These are phyloP conservation scores for Pyrgilauda ruficollis DNA, from an alignment of 2,113 vertebrate genomes.

Conservation along the genomic window DNA sequence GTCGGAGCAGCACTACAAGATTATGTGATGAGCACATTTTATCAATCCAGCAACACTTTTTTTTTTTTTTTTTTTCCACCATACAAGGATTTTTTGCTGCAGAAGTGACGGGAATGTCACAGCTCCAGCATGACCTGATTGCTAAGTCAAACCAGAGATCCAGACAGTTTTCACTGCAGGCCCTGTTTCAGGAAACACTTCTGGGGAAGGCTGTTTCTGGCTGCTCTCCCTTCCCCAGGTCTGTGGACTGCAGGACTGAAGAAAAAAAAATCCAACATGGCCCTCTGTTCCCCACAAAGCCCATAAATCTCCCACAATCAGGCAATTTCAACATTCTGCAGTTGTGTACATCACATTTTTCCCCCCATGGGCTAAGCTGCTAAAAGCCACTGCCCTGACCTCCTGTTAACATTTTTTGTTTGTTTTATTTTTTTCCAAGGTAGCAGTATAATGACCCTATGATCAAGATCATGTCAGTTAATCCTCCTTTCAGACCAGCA, in stretches of 20 bases:
- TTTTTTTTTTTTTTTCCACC: not conserved
- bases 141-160: slow-evolving; percentile 17
- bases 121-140: not conserved
- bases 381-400: slow-evolving; percentile 15
- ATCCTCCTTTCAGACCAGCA: slow-evolving; percentile 16
- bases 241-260: not conserved
- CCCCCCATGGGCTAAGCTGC: not conserved
- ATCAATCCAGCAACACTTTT: slow-evolving; percentile 11
- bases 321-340: not conserved
- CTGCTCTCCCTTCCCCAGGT: not conserved
- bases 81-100: slow-evolving; percentile 3
- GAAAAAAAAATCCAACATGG: not conserved
- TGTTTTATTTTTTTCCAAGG: slow-evolving; percentile 6
- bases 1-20: slow-evolving; percentile 1
- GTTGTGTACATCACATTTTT: not conserved
- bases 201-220: not conserved
- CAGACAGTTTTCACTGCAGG: not conserved
- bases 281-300: slow-evolving; percentile 11
- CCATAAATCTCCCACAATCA: slow-evolving; percentile 50
- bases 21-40: slow-evolving; percentile 62
- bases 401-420: not conserved
- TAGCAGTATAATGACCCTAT: not conserved
- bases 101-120: slow-evolving; percentile 42
- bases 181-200: not conserved
- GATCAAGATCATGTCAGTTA: slow-evolving; percentile 23